Evolutionary conservation across 2,888 invertebrate species (phyloP), one percentile per base, ranked within the genome.

Genomic region (Dicranocentrus wangi): DNA sequence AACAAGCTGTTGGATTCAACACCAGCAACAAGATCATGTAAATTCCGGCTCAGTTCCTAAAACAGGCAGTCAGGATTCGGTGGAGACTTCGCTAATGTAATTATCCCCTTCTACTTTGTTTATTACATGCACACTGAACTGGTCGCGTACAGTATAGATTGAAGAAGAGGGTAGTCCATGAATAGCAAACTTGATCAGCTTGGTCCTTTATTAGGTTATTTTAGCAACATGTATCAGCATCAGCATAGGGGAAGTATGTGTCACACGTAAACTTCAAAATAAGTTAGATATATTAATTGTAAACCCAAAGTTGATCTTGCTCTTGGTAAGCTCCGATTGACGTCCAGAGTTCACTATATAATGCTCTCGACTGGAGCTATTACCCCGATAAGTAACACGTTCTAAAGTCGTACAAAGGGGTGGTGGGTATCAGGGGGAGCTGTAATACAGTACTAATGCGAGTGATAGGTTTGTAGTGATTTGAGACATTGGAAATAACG

Each of bases 31-130:
- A 32, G 55, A 78, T 71, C 65, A 43, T 78, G 65, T 58, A 71
- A 71, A 70, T 43, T 71, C 71, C 43, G 21, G 15, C 21, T 60
- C 43, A 21, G 53, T 55, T 27, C 55, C 71, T 47, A 63, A 78
- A 78, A 32, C 70, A 70, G 55, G 55, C 27, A 65, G 63, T 70
- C 55, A 53, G 51, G 60, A 72, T 58, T 72, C 72, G 25, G 55
- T 28, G 66, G 61, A 66, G 72, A 70, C 72, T 66, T 77, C 79
- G 75, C 82, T 85, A 83, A 85, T 84, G 85, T 84, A 85, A 84
- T 85, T 85, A 84, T 72, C 72, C 42, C 42, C 27, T 27, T 42
- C 71, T 66, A 42, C 53, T 78, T 77, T 77, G 27, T 63, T 77
- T 71, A 78, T 75, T 75, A 53, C 55, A 39, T 55, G 25, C 66